Base-by-base conservation (phyloP, 1,140 invertebrate species). In the Pygmarrhopalites habei region DNA sequence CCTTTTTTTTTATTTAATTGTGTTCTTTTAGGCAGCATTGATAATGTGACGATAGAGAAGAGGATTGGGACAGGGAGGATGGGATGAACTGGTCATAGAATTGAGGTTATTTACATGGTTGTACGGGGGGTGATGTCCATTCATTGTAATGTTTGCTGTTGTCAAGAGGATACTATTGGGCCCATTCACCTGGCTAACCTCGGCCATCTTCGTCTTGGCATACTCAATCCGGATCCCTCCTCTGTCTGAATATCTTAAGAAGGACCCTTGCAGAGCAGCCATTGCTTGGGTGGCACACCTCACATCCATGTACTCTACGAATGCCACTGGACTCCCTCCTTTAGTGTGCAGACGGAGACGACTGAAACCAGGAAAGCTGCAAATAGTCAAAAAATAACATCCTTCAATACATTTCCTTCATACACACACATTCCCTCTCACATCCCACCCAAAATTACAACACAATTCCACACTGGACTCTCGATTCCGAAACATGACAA, bases 221-320 rank as follows among this genome's bases (percentile, higher is more conserved):
- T 92, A 97, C 83, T 98, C 95, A 78, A 97, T 95, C 78, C 93
- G 86, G 77, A 98, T 95, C 75, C 92, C 90, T 73, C 92, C 92
- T 71, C 89, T 85, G 76, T 96, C 94, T 64, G 92, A 95, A 76
- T 91, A 93, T 74, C 92, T 84, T 68, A 97, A 85, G 77, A 93
- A 89, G 75, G 90, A 90, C 75, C 93, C 94, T 79, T 97, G 92
- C 70, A 98, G 85, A 72, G 88, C 83, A 72, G 85, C 83, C 86
- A 96, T 88, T 72, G 92, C 93, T 73, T 89, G 85, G 72, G 88
- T 84, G 66, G 95, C 94, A 77, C 86, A 89, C 74, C 83, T 81
- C 72, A 94, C 84, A 79, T 94, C 92, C 80, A 87, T 85, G 82
- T 92, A 98, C 82, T 98, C 93, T 78, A 96, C 89, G 84, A 97